A percentile compares a stretch with the other conserved stretches of the same genome.
Conservation (phyloP, 2,888 invertebrate genomes). For the Oscheius sp. region DNA sequence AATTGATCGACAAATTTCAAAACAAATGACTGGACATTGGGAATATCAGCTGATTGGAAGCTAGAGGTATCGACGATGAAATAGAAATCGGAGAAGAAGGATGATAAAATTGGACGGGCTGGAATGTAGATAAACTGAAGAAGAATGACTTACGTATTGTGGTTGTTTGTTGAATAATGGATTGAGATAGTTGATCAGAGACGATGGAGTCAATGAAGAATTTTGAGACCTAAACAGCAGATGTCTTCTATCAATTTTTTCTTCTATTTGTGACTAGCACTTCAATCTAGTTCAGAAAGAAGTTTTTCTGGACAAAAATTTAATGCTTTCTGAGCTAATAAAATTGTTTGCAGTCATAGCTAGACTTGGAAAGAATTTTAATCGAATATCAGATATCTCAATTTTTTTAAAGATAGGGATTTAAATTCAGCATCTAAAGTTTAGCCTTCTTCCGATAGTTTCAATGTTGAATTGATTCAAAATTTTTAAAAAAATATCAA, state of each 20-base stretch:
- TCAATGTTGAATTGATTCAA: no score
- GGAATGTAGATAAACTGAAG: neutral
- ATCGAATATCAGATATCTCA: no score
- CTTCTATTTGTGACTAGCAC: no score
- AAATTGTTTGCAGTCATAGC: no score
- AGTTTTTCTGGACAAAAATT: no score
- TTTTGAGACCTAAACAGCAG: conserved; percentile 25
- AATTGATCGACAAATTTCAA: conserved; percentile 32
- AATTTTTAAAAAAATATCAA: no score
- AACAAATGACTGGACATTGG: conserved; percentile 38
- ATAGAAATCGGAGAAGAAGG: conserved; percentile 40
- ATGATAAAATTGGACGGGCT: conserved; percentile 6
- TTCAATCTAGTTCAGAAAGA: no score
- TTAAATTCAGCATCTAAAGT: no score
- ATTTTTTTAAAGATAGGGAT: no score
- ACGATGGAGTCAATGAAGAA: conserved; percentile 32
- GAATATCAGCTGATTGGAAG: conserved; percentile 30
- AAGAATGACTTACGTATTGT: conserved; percentile 29
- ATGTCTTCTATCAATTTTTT: neutral
- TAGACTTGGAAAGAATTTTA: no score
- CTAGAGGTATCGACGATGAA: conserved; percentile 39
- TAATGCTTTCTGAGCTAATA: no score
- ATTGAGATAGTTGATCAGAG: conserved; percentile 30
- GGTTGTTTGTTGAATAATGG: conserved; percentile 38
- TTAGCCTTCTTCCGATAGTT: neutral